These are phyloP conservation scores for Mionectes macconnelli DNA, from an alignment of 2,113 vertebrate species.

Conservation along the genomic window DNA sequence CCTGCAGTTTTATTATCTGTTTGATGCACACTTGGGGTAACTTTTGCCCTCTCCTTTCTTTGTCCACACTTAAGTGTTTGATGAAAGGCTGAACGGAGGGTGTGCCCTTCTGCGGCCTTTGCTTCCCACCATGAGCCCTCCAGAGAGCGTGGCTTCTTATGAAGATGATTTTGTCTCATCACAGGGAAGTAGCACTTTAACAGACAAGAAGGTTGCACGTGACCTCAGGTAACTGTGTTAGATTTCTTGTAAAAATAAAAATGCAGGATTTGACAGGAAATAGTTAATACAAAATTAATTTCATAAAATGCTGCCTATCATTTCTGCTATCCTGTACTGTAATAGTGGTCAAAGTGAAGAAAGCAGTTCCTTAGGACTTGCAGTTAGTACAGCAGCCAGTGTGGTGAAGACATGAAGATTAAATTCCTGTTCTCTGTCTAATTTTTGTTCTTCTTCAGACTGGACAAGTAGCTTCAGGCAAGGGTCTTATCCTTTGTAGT, in stretches of 20 bases:
- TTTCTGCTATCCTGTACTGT: background rate
- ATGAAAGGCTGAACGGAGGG: slow-evolving; percentile 70
- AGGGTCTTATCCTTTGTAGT: background rate
- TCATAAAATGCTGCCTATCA: rapidly evolving
- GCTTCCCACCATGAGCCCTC: slow-evolving; percentile 64
- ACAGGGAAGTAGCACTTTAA: slow-evolving; percentile 75
- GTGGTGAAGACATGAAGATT: background rate
- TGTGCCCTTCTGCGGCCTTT: slow-evolving; percentile 61
- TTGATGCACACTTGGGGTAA: background rate
- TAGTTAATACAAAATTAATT: background rate
- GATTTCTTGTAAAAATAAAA: background rate
- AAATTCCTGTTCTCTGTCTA: background rate
- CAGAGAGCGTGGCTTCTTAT: slow-evolving; percentile 76
- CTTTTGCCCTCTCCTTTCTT: background rate
- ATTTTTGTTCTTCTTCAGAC: background rate
- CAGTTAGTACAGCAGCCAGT: background rate
- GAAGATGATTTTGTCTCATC: slow-evolving; percentile 90
- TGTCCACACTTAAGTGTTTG: slow-evolving; percentile 65
- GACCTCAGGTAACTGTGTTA: slow-evolving; percentile 78
- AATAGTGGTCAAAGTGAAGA: background rate
- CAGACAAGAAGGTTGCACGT: slow-evolving; percentile 72
- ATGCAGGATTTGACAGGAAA: background rate
- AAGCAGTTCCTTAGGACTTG: background rate
- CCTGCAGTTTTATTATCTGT: background rate
- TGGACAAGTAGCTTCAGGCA: background rate